Conservation (phyloP, 2,113 vertebrate species). For the Machaerirhynchus nigripectus region DNA sequence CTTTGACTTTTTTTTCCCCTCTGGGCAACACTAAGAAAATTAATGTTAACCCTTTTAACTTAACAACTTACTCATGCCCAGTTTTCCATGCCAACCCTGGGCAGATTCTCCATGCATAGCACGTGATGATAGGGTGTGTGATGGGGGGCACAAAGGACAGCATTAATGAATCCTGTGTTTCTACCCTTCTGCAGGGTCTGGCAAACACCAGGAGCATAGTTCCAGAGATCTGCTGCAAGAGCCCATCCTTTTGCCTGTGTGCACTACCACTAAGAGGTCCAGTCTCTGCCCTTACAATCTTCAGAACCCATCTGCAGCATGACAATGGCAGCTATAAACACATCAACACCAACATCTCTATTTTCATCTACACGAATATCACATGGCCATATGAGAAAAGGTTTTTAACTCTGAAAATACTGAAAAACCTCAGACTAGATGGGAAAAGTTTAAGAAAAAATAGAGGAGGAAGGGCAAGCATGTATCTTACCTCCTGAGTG, state of each 20-base stretch:
- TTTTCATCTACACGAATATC: background rate
- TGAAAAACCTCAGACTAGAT: background rate
- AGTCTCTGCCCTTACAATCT: background rate
- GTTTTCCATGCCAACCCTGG: background rate
- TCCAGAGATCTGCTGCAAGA: background rate
- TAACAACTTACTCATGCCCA: background rate
- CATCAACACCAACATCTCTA: background rate
- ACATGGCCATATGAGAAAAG: background rate
- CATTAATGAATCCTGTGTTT: background rate
- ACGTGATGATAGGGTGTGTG: rapidly evolving
- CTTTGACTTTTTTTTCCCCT: background rate
- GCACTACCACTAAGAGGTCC: background rate
- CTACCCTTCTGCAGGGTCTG: background rate
- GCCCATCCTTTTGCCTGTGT: background rate
- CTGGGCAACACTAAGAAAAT: background rate
- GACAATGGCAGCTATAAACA: background rate
- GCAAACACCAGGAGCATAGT: background rate
- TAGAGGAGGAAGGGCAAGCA: background rate
- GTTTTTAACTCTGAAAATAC: background rate
- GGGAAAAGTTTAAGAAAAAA: background rate
- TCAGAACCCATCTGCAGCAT: background rate
- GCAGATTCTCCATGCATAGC: background rate
- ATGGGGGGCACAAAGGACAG: background rate
- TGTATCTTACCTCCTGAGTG: conserved; percentile 88
- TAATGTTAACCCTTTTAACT: background rate